Evolutionary conservation across 2,797 vertebrate genomes (phyloP), one percentile per base, ranked within the genome.

Genomic region (Mormyrops attenuatus): DNA sequence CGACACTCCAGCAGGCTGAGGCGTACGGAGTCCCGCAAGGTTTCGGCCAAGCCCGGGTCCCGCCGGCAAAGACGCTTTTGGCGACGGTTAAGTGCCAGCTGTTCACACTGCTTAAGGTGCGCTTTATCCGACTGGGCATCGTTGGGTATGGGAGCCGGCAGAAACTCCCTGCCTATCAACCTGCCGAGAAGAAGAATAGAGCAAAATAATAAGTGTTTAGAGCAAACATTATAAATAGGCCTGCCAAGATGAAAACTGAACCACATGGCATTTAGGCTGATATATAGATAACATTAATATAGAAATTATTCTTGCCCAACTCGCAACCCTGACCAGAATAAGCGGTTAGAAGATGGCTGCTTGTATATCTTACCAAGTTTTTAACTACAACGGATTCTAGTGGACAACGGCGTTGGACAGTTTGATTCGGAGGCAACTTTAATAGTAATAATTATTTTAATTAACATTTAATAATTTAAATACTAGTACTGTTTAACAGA

Each of bases 91-190:
- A 99, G 95, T 85, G 96, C 96, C 92, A 99, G 97, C 94, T 98
- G 95, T 91, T 99, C 98, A 84, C 99, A 99, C 96, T 99, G 98
- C 94, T 99, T 99, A 91, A 98, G 91, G 90, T 99, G 97, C 22
- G 96, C 95, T 90, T 97, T 97, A 2, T 94, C 95, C 4, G 95
- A 93, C 22, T 94, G 91, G 15, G 95, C 73, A 0, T 96, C 96
- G 0, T 93, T 94, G 1, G 96, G 92, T 3, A 97, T 95, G 0
- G 97, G 97, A 86, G 96, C 96, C 0, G 97, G 97, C 2, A 96
- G 93, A 92, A 99, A 96, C 92, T 99, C 98, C 69, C 97, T 97
- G 88, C 98, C 97, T 0, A 98, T 99, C 95, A 99, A 94, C 87
- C 98, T 99, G 5, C 9, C 30, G 88, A 44, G 57, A 13, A 69